Evolutionary conservation across 2,797 vertebrate species (phyloP), one percentile per base, ranked within the genome.

Genomic region (Urophycis tenuis): DNA sequence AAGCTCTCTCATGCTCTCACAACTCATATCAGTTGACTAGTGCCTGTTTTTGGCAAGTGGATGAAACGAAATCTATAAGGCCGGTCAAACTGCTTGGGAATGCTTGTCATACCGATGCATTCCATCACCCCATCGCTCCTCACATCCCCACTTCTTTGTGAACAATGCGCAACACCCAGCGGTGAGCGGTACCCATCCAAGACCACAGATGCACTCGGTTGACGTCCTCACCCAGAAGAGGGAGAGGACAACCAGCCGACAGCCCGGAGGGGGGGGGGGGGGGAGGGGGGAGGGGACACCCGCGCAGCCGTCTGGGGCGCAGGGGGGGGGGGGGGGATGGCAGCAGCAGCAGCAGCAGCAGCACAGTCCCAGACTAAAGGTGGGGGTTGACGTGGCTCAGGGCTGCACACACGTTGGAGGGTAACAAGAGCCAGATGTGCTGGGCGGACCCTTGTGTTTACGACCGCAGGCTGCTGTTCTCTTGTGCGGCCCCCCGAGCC

Each of bases 341-440:
- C 69, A 32, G 81, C 79, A 79, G 74, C 77, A 84, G 79, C n/a
- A n/a, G n/a, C n/a, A n/a, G n/a, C n/a, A n/a, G n/a, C n/a, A n/a
- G n/a, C n/a, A n/a, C 36, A 2, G 2, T 39, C 77, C 81, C 78
- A 78, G 84, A 53, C 82, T 78, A 81, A 79, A 0, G 75, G 82
- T 84, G 85, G 88, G 76, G 84, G 79, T 76, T 87, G 86, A 88
- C 87, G 89, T 79, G 79, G 80, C 87, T 87, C 83, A 82, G 74
- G 89, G 86, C 84, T 85, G 53, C 53, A 81, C 83, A 87, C 85
- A 84, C 91, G 90, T 92, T 91, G 91, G 83, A 85, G 85, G 76
- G 78, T 92, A 93, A 93, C 88, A 79, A 91, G 87, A 93, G 87
- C 91, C 93, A 94, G 92, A 93, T 94, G 92, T 93, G 86, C 85